Evolutionary conservation across 2,797 vertebrate species (phyloP).

Genomic region (Cyclopterus lumpus): DNA sequence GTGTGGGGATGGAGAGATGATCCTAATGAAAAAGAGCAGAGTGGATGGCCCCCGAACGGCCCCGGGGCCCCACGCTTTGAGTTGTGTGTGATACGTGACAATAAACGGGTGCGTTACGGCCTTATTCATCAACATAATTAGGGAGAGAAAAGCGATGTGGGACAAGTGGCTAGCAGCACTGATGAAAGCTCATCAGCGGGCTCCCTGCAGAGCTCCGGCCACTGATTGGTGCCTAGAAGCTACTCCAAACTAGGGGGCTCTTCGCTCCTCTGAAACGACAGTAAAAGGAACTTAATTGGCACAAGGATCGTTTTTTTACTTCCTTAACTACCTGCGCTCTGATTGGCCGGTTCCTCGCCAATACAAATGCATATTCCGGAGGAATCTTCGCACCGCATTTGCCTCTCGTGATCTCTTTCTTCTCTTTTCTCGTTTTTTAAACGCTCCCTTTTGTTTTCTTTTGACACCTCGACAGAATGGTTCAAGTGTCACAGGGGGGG

Average conservation of each 20-base stretch:
- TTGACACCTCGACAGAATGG: neutral
- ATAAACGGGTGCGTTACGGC: constrained; percentile 58
- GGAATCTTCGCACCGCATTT: neutral
- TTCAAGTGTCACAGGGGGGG: neutral
- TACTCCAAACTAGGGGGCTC: constrained; percentile 60
- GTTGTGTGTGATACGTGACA: constrained; percentile 57
- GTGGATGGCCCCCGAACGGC: constrained; percentile 29
- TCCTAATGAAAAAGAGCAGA: constrained; percentile 52
- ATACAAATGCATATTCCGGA: constrained; percentile 26
- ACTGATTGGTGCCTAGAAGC: constrained; percentile 73
- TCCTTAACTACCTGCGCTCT: constrained; percentile 42
- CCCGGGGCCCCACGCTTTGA: constrained; percentile 28
- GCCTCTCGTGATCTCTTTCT: neutral
- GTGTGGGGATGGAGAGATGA: constrained; percentile 42
- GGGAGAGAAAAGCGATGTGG: constrained; percentile 63
- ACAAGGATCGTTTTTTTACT: constrained; percentile 54
- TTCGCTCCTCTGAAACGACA: constrained; percentile 59
- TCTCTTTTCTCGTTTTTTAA: neutral
- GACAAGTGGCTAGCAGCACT: constrained; percentile 74
- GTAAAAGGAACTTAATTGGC: constrained; percentile 70
- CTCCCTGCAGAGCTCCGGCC: constrained; percentile 67
- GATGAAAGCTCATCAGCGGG: constrained; percentile 77
- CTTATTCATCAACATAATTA: constrained; percentile 80
- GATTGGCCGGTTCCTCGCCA: constrained; percentile 24
- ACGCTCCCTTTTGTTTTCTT: neutral